Evolutionary conservation across 2,888 invertebrate species (phyloP).

Genomic region (Aporophyla nigra): DNA sequence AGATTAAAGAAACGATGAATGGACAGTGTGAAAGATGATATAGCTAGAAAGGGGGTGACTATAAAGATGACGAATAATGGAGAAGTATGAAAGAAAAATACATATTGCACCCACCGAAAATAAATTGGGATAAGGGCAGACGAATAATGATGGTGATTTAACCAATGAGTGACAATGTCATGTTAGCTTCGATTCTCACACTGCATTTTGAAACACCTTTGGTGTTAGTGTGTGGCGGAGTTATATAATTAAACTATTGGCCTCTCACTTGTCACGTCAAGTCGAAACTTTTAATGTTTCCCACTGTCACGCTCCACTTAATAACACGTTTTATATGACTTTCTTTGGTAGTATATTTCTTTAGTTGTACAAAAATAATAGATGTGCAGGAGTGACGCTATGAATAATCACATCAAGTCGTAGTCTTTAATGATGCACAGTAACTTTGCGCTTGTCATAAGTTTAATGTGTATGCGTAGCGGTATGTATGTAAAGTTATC

Average conservation of each 20-base stretch:
- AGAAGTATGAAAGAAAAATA: too few relatives aligned
- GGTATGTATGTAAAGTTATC: not conserved
- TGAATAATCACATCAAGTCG: constrained; percentile 67
- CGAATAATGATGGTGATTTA: not conserved
- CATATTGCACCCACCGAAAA: too few relatives aligned
- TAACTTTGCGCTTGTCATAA: constrained; percentile 7
- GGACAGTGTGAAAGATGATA: too few relatives aligned
- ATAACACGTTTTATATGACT: not conserved
- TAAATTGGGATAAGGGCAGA: not conserved
- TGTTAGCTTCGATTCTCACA: constrained; percentile 30
- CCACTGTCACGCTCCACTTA: constrained; percentile 11
- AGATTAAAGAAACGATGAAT: too few relatives aligned
- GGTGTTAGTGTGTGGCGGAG: constrained; percentile 43
- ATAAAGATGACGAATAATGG: too few relatives aligned
- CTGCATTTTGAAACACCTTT: constrained; percentile 7
- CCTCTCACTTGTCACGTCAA: constrained; percentile 69
- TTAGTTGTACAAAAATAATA: not conserved
- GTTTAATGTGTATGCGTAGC: constrained; percentile 44
- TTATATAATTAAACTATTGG: not conserved
- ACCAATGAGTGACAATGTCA: constrained; percentile 41
- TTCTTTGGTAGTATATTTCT: not conserved
- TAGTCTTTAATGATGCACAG: constrained; percentile 44
- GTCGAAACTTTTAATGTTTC: constrained; percentile 46
- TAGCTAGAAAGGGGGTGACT: not conserved
- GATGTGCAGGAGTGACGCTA: too few relatives aligned